phyloP scores from a whole-genome alignment of 2,797 vertebrate genomes.

The Muraenolepis orangiensis region DNA sequence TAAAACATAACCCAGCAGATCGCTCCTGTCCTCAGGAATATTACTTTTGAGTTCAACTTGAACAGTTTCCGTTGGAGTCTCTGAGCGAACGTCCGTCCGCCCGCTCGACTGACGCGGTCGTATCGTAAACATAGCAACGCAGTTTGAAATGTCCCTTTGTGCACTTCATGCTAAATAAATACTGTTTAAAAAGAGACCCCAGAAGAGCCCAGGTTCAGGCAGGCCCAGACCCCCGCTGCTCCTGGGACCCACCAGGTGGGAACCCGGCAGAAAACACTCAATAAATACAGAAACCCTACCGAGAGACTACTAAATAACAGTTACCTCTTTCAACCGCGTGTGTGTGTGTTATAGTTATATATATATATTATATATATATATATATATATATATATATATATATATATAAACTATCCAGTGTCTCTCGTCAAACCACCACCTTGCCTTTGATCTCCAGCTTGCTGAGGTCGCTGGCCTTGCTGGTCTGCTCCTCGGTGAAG shows the following conservation, averaged over 20 bases:
- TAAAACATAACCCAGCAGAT: slow-evolving; percentile 18
- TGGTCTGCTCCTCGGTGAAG: slow-evolving; percentile 87
- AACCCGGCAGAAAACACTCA: slow-evolving; percentile 31
- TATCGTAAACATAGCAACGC: slow-evolving; percentile 32
- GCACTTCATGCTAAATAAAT: slow-evolving; percentile 24
- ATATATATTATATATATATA: no score
- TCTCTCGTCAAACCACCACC: slow-evolving; percentile 65
- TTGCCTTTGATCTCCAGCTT: slow-evolving; percentile 73
- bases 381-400: slow-evolving; percentile 16
- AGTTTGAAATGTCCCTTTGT: slow-evolving; percentile 11
- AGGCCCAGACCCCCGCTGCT: background rate
- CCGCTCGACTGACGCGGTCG: slow-evolving; percentile 6
- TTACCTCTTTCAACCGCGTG: background rate
- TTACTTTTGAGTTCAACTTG: slow-evolving; percentile 15
- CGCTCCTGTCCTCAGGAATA: slow-evolving; percentile 2
- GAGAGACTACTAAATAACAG: background rate
- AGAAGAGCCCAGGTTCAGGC: background rate
- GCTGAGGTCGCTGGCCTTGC: slow-evolving; percentile 75
- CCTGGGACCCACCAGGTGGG: no score
- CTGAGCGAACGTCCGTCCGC: no score
- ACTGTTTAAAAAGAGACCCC: slow-evolving; percentile 1
- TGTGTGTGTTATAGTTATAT: background rate
- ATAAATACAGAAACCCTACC: slow-evolving; percentile 49
- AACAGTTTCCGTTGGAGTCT: slow-evolving; percentile 4
- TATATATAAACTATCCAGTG: slow-evolving; percentile 54